Conservation (phyloP, 2,797 vertebrate genomes). For the Lindbergichthys nudifrons region DNA sequence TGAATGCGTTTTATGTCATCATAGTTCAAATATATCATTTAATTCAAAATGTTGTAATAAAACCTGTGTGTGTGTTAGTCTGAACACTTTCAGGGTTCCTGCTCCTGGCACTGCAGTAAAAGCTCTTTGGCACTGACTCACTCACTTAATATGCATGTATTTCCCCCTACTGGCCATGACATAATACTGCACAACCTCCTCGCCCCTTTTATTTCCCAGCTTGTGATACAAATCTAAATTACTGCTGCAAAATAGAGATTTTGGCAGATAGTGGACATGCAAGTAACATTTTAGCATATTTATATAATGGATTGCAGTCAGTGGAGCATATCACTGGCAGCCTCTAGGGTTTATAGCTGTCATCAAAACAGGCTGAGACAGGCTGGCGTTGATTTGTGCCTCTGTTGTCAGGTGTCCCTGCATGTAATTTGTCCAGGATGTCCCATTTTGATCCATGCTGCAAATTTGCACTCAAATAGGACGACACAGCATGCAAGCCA, state of each 20-base stretch:
- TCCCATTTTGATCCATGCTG: conserved; percentile 50
- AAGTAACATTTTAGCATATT: conserved; percentile 69
- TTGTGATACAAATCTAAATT: conserved; percentile 69
- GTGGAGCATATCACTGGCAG: conserved; percentile 63
- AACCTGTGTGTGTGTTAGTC: not conserved
- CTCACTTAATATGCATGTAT: conserved; percentile 81
- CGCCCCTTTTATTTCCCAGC: conserved; percentile 30
- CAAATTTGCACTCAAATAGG: conserved; percentile 48
- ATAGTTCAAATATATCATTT: not conserved
- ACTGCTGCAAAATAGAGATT: conserved; percentile 70
- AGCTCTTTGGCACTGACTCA: conserved; percentile 64
- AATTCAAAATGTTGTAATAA: not conserved
- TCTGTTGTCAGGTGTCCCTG: conserved; percentile 57
- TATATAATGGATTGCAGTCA: conserved; percentile 67
- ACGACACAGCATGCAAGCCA: conserved; percentile 16
- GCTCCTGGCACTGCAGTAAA: conserved; percentile 61
- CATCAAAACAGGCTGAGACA: conserved; percentile 63
- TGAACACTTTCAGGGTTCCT: conserved; percentile 16
- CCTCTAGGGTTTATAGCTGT: conserved; percentile 68
- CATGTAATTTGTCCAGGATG: conserved; percentile 48
- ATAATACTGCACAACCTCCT: conserved; percentile 67
- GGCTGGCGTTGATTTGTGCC: conserved; percentile 65
- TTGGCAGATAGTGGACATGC: conserved; percentile 57
- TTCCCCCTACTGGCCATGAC: conserved; percentile 82
- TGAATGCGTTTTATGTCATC: not conserved